Conservation (phyloP, 1,140 invertebrate species). For the Teleopsis dalmanni region DNA sequence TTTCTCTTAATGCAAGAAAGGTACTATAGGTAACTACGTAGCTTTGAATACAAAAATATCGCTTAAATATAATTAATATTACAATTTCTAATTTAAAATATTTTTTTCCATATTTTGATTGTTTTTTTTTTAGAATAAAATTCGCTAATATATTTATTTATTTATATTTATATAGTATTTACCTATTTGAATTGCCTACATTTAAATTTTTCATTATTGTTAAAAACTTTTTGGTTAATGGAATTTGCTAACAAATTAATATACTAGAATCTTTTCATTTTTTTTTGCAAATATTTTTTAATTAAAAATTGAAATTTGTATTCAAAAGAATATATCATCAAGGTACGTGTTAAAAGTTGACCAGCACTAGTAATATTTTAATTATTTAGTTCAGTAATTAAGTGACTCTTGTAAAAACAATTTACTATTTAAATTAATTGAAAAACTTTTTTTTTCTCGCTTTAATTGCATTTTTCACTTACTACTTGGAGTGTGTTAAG, state of each 20-base stretch:
- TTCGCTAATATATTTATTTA: not conserved
- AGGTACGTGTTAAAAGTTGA: constrained; percentile 8
- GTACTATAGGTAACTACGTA: constrained; percentile 18
- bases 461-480: too few relatives aligned
- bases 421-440: too few relatives aligned
- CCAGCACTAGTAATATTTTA: constrained; percentile 6
- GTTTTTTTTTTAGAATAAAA: constrained; percentile 8
- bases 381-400: constrained; percentile 7
- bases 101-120: constrained; percentile 4
- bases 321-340: constrained; percentile 5
- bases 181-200: constrained; percentile 2
- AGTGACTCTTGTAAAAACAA: too few relatives aligned
- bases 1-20: not conserved
- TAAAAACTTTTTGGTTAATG: too few relatives aligned
- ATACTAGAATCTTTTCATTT: too few relatives aligned
- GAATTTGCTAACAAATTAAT: too few relatives aligned
- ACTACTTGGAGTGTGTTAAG: too few relatives aligned
- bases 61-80: constrained; percentile 2
- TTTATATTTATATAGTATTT: not conserved
- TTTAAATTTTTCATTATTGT: constrained; percentile 3
- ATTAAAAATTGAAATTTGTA: not conserved
- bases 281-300: too few relatives aligned
- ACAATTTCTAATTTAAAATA: not conserved
- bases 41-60: constrained; percentile 20
- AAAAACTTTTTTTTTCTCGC: too few relatives aligned